Evolutionary conservation across 2,797 vertebrate genomes (phyloP).

Genomic region (Manis javanica): DNA sequence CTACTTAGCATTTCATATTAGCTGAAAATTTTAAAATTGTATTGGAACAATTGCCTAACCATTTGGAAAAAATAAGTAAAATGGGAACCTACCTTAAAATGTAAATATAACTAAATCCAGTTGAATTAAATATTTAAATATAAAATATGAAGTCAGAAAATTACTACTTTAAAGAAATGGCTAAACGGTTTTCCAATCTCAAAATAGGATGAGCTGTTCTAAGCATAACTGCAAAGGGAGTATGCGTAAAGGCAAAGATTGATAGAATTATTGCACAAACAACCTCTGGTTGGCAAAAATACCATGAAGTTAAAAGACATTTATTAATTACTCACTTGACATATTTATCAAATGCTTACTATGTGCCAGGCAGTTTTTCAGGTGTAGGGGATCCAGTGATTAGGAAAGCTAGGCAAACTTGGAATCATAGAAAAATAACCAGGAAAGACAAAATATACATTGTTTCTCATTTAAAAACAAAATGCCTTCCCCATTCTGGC

Average conservation of each 20-base stretch:
- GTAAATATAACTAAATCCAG: constrained; percentile 36
- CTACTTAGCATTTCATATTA: constrained; percentile 33
- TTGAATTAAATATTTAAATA: constrained; percentile 53
- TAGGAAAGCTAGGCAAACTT: constrained; percentile 4
- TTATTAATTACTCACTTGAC: background rate
- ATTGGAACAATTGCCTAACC: constrained; percentile 9
- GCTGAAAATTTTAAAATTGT: constrained; percentile 36
- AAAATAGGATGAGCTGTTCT: constrained; percentile 29
- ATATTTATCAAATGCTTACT: background rate
- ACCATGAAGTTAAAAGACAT: constrained; percentile 47
- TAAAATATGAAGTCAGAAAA: constrained; percentile 31
- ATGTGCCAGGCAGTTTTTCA: background rate
- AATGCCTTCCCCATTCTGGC: background rate
- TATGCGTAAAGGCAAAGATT: background rate
- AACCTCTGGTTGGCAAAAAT: background rate
- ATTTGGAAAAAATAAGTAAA: background rate
- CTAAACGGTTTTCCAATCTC: background rate
- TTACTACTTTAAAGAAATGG: constrained; percentile 9
- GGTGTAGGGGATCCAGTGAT: background rate
- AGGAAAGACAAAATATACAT: background rate
- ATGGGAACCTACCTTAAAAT: background rate
- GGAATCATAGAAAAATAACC: background rate
- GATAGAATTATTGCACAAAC: background rate
- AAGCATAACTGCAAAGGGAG: background rate
- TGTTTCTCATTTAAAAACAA: background rate